Evolutionary conservation across 2,113 vertebrate genomes (phyloP).

Genomic region (Malaclemys terrapin): DNA sequence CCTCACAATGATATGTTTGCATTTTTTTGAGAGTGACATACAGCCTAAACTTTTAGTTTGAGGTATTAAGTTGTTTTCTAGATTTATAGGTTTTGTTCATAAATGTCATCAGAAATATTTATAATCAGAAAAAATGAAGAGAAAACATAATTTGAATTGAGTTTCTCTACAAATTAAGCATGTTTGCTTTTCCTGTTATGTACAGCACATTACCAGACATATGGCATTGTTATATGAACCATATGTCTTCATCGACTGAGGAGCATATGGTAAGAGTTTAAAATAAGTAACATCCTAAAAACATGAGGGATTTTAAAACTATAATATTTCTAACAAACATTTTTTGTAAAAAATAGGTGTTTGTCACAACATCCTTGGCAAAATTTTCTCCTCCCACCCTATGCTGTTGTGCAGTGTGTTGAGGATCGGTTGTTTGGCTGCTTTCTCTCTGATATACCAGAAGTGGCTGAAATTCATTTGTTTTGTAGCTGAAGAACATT

Average conservation of each 20-base stretch:
- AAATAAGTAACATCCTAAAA: constrained; percentile 68
- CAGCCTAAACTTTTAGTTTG: not conserved
- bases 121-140: constrained; percentile 42
- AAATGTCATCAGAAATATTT: constrained; percentile 55
- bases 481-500: not conserved
- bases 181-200: constrained; percentile 52
- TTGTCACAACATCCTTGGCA: not conserved
- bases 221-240: constrained; percentile 63
- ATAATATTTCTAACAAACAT: constrained; percentile 12
- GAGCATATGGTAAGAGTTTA: constrained; percentile 69
- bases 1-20: not conserved
- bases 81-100: constrained; percentile 19
- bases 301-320: constrained; percentile 44
- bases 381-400: not conserved
- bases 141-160: constrained; percentile 59
- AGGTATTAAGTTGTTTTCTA: not conserved
- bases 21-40: not conserved
- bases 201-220: constrained; percentile 60
- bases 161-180: constrained; percentile 51
- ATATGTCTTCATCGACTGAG: constrained; percentile 55
- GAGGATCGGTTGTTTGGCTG: not conserved
- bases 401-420: not conserved
- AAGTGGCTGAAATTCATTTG: constrained; percentile 11
- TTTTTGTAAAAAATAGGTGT: not conserved
- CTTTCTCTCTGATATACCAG: not conserved